Percentiles rank a stretch among this genome's conserved stretches.
Conservation (phyloP, 2,113 vertebrate genomes). For the Sphyrna mokarran region DNA sequence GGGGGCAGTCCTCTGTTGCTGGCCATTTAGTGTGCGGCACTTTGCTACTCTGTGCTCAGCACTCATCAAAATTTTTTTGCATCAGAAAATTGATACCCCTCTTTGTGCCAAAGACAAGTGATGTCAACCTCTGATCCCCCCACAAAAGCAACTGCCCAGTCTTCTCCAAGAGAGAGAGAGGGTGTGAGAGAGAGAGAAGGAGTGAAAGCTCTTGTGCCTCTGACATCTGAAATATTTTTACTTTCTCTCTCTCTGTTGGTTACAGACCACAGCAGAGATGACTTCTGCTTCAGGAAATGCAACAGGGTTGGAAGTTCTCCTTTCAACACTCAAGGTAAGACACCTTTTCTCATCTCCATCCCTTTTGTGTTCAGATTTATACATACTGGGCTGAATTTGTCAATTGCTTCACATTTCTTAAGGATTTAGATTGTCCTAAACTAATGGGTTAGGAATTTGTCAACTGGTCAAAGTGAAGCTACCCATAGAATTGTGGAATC, state of each 20-base stretch:
- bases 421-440: neutral
- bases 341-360: neutral
- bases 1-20: constrained; percentile 51
- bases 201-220: constrained; percentile 49
- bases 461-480: no score
- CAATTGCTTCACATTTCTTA: neutral
- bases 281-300: constrained; percentile 63
- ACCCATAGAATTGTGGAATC: no score
- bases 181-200: constrained; percentile 46
- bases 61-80: constrained; percentile 43
- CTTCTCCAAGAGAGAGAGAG: constrained; percentile 49
- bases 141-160: constrained; percentile 42
- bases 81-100: constrained; percentile 10
- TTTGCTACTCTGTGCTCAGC: constrained; percentile 45
- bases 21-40: constrained; percentile 21
- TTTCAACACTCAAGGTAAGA: constrained; percentile 82
- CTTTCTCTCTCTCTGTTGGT: constrained; percentile 40
- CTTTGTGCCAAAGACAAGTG: constrained; percentile 26
- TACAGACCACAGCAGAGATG: constrained; percentile 44
- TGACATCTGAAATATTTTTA: constrained; percentile 45
- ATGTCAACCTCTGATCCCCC: constrained; percentile 47
- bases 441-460: neutral
- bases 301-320: constrained; percentile 77
- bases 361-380: neutral
- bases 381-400: neutral